Conservation (phyloP, 2,888 invertebrate genomes). For the Aphelenchoides bicaudatus region DNA sequence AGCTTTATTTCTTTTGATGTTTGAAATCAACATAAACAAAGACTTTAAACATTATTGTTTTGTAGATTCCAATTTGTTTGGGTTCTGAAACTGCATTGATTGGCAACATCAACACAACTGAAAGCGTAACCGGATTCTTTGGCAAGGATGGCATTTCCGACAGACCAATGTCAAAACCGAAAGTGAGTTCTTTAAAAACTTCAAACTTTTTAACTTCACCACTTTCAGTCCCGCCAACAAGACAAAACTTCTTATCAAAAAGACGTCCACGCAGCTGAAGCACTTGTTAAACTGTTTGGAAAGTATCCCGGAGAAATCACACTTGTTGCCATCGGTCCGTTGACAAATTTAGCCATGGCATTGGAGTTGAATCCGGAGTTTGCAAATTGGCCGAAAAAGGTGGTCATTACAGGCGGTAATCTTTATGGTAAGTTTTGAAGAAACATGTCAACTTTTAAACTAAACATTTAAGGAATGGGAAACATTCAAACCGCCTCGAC, state of each 20-base stretch:
- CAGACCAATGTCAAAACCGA: not conserved
- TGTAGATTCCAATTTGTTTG: slow-evolving; percentile 52
- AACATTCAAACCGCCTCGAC: slow-evolving; percentile 60
- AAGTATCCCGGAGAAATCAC: slow-evolving; percentile 26
- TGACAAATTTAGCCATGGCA: slow-evolving; percentile 64
- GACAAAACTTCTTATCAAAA: slow-evolving; percentile 35
- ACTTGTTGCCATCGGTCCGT: slow-evolving; percentile 30
- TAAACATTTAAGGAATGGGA: slow-evolving; percentile 58
- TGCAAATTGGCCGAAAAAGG: slow-evolving; percentile 37
- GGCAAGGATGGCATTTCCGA: slow-evolving; percentile 47
- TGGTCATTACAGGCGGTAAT: slow-evolving; percentile 59
- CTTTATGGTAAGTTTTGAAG: slow-evolving; percentile 43
- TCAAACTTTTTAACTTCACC: not conserved
- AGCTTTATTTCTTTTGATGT: too few relatives aligned
- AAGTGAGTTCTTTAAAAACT: not conserved
- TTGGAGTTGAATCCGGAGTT: slow-evolving; percentile 62
- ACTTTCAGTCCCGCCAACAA: slow-evolving; percentile 27
- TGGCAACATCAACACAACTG: slow-evolving; percentile 27
- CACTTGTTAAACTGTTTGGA: slow-evolving; percentile 41
- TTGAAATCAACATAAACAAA: too few relatives aligned
- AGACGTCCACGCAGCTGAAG: slow-evolving; percentile 45
- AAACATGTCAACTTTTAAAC: too few relatives aligned
- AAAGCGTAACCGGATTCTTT: slow-evolving; percentile 42
- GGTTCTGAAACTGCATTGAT: slow-evolving; percentile 52
- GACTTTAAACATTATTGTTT: too few relatives aligned